Evolutionary conservation across 2,113 vertebrate species (phyloP).

Genomic region (Triplophysa rosa): DNA sequence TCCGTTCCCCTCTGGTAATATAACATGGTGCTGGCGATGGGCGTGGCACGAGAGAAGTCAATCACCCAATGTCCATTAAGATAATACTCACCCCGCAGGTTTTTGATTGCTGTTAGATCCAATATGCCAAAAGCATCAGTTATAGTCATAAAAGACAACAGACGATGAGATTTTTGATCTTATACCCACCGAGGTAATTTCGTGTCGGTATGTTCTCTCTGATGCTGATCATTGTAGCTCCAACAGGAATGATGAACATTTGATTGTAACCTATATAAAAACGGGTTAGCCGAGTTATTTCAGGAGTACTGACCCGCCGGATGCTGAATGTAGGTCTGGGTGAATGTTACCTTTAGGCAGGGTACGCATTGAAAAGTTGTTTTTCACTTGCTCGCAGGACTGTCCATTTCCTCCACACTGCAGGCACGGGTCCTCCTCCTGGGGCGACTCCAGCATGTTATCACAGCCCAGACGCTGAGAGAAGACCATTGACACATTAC

Average conservation of each 20-base stretch:
- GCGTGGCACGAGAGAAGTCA: slow-evolving; percentile 77
- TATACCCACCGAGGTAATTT: slow-evolving; percentile 88
- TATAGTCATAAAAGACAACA: neutral
- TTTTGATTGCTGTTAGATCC: slow-evolving; percentile 83
- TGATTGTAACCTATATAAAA: slow-evolving; percentile 87
- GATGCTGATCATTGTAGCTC: slow-evolving; percentile 87
- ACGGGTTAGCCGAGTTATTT: neutral
- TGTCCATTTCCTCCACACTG: slow-evolving; percentile 88
- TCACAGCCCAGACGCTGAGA: slow-evolving; percentile 88
- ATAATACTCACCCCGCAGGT: slow-evolving; percentile 86
- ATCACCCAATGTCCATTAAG: slow-evolving; percentile 96
- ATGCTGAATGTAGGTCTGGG: neutral
- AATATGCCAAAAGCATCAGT: neutral
- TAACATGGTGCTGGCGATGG: slow-evolving; percentile 81
- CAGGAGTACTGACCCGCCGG: neutral
- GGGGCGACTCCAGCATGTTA: slow-evolving; percentile 82
- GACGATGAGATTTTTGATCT: no score
- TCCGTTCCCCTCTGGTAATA: slow-evolving; percentile 87
- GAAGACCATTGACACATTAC: neutral
- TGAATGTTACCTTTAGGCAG: slow-evolving; percentile 80
- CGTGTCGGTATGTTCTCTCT: slow-evolving; percentile 85
- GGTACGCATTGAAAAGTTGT: slow-evolving; percentile 74
- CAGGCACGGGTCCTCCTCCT: slow-evolving; percentile 91
- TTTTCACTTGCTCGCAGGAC: slow-evolving; percentile 81
- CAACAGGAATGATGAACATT: slow-evolving; percentile 86